A percentile compares a stretch with the other conserved stretches of the same genome.
These are phyloP conservation scores for Lagopus muta DNA, from an alignment of 2,113 vertebrate genomes.

Conservation along the genomic window DNA sequence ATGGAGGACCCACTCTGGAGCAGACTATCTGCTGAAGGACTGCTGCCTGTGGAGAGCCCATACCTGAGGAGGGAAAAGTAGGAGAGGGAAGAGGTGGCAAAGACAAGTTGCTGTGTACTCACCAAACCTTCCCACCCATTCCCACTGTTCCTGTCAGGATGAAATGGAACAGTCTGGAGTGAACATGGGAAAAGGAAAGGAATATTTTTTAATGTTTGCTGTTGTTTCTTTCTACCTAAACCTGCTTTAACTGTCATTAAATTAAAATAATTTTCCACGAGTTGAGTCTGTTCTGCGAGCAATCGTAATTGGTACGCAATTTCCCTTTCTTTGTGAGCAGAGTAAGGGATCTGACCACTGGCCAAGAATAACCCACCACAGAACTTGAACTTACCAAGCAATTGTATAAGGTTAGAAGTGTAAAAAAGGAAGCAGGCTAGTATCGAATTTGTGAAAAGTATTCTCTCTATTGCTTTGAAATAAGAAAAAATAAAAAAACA, in stretches of 20 bases:
- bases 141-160: accelerated
- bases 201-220: background rate
- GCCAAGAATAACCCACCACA: background rate
- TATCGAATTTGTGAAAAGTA: background rate
- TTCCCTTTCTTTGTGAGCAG: accelerated
- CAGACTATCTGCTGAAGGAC: background rate
- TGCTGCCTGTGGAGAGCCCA: background rate
- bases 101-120: background rate
- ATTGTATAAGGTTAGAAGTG: background rate
- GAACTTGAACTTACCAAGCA: background rate
- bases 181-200: background rate
- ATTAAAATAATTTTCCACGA: background rate
- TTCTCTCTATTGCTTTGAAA: background rate
- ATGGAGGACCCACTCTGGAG: accelerated
- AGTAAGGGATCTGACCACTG: background rate
- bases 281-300: background rate
- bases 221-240: background rate
- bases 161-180: background rate
- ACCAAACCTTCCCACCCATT: accelerated
- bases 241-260: background rate
- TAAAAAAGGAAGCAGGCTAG: background rate
- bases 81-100: background rate
- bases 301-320: accelerated
- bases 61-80: background rate
- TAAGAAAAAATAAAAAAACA: background rate